phyloP scores from a whole-genome alignment of 2,888 invertebrate species.

The Brachyptera risi region DNA sequence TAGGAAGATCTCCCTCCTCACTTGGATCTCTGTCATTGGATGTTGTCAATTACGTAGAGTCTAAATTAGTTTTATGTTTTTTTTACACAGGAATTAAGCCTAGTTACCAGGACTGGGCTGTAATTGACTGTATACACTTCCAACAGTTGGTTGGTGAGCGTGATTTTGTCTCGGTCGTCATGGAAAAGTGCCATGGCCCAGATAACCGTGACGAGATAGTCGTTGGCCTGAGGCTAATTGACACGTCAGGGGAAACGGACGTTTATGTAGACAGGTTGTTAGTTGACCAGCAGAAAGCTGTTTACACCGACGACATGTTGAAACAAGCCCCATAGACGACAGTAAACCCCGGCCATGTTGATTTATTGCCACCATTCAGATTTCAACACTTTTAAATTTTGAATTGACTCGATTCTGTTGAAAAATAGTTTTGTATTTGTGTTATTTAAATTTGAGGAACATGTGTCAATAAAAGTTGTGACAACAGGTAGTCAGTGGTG shows the following conservation, averaged over 20 bases:
- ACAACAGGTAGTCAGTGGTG: too few relatives aligned
- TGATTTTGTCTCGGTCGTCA: constrained; percentile 64
- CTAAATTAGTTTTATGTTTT: background rate
- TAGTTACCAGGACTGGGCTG: constrained; percentile 61
- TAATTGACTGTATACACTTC: constrained; percentile 69
- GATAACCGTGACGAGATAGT: constrained; percentile 57
- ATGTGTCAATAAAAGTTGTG: too few relatives aligned
- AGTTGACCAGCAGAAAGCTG: constrained; percentile 58
- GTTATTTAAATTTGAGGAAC: too few relatives aligned
- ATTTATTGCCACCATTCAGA: too few relatives aligned
- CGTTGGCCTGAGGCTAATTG: constrained; percentile 64
- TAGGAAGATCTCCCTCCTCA: too few relatives aligned
- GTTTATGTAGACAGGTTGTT: constrained; percentile 62
- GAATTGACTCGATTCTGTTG: too few relatives aligned
- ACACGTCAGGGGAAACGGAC: constrained; percentile 64
- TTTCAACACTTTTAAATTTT: too few relatives aligned
- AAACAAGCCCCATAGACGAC: too few relatives aligned
- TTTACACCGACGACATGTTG: constrained; percentile 19
- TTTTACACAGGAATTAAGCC: constrained; percentile 50
- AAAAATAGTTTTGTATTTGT: too few relatives aligned
- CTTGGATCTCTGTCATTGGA: too few relatives aligned
- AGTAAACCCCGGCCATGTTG: too few relatives aligned
- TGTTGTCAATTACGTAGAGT: too few relatives aligned
- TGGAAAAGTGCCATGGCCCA: constrained; percentile 58
- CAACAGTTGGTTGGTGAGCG: constrained; percentile 65